A percentile compares a stretch with the other conserved stretches of the same genome.
Conservation (phyloP, 2,888 invertebrate species). For the Phrixothrix hirtus region DNA sequence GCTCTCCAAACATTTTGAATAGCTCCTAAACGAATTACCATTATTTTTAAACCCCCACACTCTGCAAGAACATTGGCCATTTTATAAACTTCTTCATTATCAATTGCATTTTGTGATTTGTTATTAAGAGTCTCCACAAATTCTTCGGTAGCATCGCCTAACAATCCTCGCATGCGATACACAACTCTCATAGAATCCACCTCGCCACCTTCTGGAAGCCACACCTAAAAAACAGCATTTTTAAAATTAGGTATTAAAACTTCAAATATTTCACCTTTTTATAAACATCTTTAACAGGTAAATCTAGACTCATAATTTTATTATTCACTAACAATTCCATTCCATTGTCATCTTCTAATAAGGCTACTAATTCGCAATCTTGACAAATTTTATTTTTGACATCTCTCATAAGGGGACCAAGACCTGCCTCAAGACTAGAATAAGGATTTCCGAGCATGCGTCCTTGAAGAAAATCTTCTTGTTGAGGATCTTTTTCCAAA, state of each 20-base stretch:
- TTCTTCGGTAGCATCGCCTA: slow-evolving; percentile 98
- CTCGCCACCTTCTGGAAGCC: slow-evolving; percentile 87
- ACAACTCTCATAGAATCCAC: slow-evolving; percentile 96
- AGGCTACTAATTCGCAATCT: slow-evolving; percentile 96
- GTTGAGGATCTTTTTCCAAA: slow-evolving; percentile 97
- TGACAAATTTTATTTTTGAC: slow-evolving; percentile 98
- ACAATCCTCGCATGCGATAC: slow-evolving; percentile 95
- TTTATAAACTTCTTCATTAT: slow-evolving; percentile 92
- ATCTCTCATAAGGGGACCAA: slow-evolving; percentile 97
- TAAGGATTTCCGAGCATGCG: slow-evolving; percentile 99
- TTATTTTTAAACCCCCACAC: slow-evolving; percentile 76
- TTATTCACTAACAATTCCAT: slow-evolving; percentile 98
- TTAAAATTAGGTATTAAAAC: too few species aligned
- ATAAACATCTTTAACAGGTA: slow-evolving; percentile 91
- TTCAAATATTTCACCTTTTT: slow-evolving; percentile 71
- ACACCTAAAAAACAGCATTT: slow-evolving; percentile 62
- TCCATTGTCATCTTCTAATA: slow-evolving; percentile 97
- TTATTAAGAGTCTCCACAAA: slow-evolving; percentile 93
- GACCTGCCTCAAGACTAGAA: slow-evolving; percentile 88
- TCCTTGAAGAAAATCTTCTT: slow-evolving; percentile 97
- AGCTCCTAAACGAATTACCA: slow-evolving; percentile 82
- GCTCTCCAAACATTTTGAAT: slow-evolving; percentile 86
- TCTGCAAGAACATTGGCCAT: slow-evolving; percentile 86
- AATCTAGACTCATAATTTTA: slow-evolving; percentile 95
- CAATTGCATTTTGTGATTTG: slow-evolving; percentile 82